phyloP scores from a whole-genome alignment of 2,113 vertebrate genomes.

The Pleuronectes platessa region DNA sequence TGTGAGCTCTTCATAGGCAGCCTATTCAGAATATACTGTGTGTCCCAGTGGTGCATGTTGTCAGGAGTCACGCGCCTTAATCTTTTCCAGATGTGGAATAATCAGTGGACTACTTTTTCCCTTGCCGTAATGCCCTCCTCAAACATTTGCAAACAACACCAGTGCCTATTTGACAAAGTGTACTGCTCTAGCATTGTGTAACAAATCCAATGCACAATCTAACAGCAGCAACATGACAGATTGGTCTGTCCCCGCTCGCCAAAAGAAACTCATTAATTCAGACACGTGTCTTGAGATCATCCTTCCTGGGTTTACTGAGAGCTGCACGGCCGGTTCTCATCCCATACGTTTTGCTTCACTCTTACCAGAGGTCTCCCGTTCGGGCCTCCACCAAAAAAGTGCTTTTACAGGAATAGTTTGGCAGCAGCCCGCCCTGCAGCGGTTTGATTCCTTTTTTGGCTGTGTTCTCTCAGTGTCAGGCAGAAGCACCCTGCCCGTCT shows the following conservation, averaged over 20 bases:
- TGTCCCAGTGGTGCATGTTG: slow-evolving; percentile 55
- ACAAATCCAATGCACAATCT: slow-evolving; percentile 13
- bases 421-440: slow-evolving; percentile 66
- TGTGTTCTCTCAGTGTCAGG: slow-evolving; percentile 66
- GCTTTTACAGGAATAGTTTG: slow-evolving; percentile 84
- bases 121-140: slow-evolving; percentile 48
- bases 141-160: slow-evolving; percentile 37
- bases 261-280: not conserved
- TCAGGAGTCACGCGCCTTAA: slow-evolving; percentile 66
- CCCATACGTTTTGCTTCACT: slow-evolving; percentile 54
- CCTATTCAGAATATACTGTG: slow-evolving; percentile 41
- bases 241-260: not conserved
- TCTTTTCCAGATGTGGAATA: slow-evolving; percentile 80
- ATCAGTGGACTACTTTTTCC: slow-evolving; percentile 70
- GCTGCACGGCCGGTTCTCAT: too few relatives aligned
- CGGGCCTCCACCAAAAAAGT: slow-evolving; percentile 57
- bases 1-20: slow-evolving; percentile 41
- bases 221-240: not conserved
- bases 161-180: slow-evolving; percentile 36
- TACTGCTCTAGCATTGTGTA: slow-evolving; percentile 33
- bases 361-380: slow-evolving; percentile 46
- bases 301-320: not conserved
- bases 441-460: slow-evolving; percentile 84
- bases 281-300: not conserved
- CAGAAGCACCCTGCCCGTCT: slow-evolving; percentile 58